Conservation (phyloP, 2,113 vertebrate genomes). For the Cottus gobio region DNA sequence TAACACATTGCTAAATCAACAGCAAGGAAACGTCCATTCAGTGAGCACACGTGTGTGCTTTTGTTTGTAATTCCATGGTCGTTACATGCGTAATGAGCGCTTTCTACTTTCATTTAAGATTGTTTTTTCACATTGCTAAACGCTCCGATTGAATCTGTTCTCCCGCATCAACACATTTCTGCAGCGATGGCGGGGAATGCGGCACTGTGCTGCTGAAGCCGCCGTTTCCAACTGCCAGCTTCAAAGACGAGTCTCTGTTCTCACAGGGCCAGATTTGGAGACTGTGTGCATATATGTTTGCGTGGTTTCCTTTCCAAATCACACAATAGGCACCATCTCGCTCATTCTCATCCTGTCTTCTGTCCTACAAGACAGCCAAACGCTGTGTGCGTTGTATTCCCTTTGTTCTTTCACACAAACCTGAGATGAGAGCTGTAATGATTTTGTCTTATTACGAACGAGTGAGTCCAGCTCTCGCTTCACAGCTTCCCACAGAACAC, state of each 20-base stretch:
- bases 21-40: neutral
- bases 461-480: constrained; percentile 7
- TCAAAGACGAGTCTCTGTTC: constrained; percentile 49
- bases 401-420: constrained; percentile 43
- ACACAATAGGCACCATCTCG: constrained; percentile 50
- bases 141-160: constrained; percentile 7
- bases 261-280: constrained; percentile 51
- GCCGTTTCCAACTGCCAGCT: constrained; percentile 50
- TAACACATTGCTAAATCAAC: neutral
- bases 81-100: neutral
- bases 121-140: neutral
- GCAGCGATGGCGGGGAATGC: constrained; percentile 22
- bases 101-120: neutral
- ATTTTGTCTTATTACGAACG: constrained; percentile 24
- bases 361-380: constrained; percentile 46
- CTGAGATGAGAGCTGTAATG: constrained; percentile 26
- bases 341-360: constrained; percentile 40
- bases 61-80: neutral
- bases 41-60: neutral
- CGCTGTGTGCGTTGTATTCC: constrained; percentile 27
- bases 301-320: constrained; percentile 54
- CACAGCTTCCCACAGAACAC: constrained; percentile 30
- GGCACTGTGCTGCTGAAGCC: constrained; percentile 14
- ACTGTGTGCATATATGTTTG: constrained; percentile 53
- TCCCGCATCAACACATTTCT: constrained; percentile 1